Evolutionary conservation across 2,888 invertebrate species (phyloP).

Genomic region (Oegoconia quadripuncta): DNA sequence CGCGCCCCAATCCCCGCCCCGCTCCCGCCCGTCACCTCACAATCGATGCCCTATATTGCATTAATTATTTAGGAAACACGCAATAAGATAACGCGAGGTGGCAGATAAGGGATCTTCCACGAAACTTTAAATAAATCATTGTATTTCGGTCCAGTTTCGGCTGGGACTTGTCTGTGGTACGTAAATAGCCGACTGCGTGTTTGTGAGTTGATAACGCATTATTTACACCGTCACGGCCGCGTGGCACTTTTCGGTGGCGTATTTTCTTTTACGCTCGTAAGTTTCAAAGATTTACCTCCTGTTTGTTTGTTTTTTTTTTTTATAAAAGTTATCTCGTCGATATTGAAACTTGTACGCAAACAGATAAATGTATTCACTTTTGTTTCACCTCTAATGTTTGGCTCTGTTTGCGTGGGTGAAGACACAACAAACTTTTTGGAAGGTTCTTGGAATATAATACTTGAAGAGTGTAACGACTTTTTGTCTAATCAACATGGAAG

Average conservation of each 20-base stretch:
- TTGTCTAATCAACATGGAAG: no score
- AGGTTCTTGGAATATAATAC: no score
- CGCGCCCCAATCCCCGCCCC: slow-evolving; percentile 58
- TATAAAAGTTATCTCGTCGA: slow-evolving; percentile 21
- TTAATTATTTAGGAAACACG: slow-evolving; percentile 81
- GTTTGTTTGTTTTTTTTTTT: slow-evolving; percentile 15
- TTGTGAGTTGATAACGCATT: slow-evolving; percentile 44
- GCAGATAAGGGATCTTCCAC: slow-evolving; percentile 69
- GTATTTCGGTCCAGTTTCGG: slow-evolving; percentile 19
- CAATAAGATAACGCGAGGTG: slow-evolving; percentile 79
- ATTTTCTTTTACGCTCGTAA: slow-evolving; percentile 12
- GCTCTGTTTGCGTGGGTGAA: neutral
- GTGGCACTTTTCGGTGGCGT: slow-evolving; percentile 24
- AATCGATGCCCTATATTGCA: slow-evolving; percentile 80
- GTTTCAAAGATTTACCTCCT: neutral
- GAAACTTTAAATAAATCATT: slow-evolving; percentile 19
- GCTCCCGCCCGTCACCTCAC: slow-evolving; percentile 72
- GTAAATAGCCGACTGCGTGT: slow-evolving; percentile 6
- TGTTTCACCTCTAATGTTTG: slow-evolving; percentile 17
- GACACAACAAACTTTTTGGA: slow-evolving; percentile 34
- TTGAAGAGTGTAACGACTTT: no score
- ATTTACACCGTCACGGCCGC: slow-evolving; percentile 51
- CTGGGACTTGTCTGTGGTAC: slow-evolving; percentile 9
- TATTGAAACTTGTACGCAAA: neutral
- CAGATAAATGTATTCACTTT: slow-evolving; percentile 21